Conservation (phyloP, 1,140 invertebrate genomes). For the Ceratitis capitata region DNA sequence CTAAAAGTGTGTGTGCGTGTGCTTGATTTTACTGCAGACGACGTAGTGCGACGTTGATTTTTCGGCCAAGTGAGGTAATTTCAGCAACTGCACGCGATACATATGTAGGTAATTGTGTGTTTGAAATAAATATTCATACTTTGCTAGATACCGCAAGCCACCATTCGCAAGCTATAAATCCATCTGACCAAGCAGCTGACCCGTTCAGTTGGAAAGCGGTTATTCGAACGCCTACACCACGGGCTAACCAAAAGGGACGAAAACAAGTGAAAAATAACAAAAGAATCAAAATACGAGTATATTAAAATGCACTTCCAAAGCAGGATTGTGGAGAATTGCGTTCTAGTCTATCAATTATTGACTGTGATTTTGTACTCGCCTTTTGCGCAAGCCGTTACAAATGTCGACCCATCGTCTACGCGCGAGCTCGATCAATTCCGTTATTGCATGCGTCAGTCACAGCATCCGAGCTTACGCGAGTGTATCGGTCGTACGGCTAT, state of each 20-base stretch:
- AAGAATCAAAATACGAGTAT: background rate
- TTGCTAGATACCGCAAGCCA: background rate
- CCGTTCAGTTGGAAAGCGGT: background rate
- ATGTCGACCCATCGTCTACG: background rate
- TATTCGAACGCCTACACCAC: background rate
- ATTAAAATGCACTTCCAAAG: background rate
- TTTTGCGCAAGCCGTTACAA: background rate
- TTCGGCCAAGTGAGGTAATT: background rate
- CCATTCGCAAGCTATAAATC: background rate
- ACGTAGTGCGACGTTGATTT: background rate
- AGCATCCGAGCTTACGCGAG: slow-evolving; percentile 60
- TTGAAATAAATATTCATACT: background rate
- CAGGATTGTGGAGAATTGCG: background rate
- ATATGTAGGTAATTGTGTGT: background rate
- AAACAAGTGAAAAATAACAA: background rate
- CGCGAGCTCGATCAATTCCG: slow-evolving; percentile 49
- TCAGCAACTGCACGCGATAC: background rate
- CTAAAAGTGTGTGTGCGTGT: background rate
- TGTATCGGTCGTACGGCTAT: slow-evolving; percentile 77
- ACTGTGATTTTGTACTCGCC: background rate
- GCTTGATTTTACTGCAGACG: background rate
- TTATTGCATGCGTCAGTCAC: slow-evolving; percentile 54
- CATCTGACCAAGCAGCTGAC: background rate
- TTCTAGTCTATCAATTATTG: background rate
- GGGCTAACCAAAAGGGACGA: background rate